Base-by-base conservation (phyloP, 2,888 invertebrate genomes). In the Sacculina carcini region DNA sequence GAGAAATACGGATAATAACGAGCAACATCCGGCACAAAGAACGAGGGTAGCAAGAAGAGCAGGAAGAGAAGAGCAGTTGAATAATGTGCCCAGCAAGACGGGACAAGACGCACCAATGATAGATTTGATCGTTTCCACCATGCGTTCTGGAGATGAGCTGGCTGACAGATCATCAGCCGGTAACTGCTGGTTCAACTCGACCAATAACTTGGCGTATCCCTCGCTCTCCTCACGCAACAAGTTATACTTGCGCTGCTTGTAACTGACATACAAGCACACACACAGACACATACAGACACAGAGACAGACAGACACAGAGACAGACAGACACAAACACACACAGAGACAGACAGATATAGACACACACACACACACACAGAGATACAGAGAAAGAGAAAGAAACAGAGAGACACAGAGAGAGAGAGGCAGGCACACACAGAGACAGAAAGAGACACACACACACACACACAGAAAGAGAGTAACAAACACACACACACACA, bases 221-320 rank as follows among this genome's bases (percentile, higher is more conserved):
- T 99, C 98, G 68, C 85, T 90, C 70, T 99, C 98, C 69, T 99
- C 98, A 51, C 98, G 76, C 63, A 96, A 82, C 60, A 99, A 72
- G 70, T 99, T 99, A 67, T 94, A 99, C 63, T 99, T 96, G 60
- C 92, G 79, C 67, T 99, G 98, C 66, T 98, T 99, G 67, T 96
- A 99, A 66, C 96, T 96, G 67, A 75, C 74, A 56, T 16, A 10
- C 32, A 51, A 31, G 10, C 5, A 50, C 29, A 44, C 29, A 21
- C 3, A 44, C 31, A 10, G 12, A 40, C n/a, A 16, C n/a, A 40
- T 19, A 7, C 40, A 12, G 14, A 6, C 28, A 6, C 24, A 23
- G 23, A 23, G 12, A 16, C 46, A 44, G 26, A 44, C 21, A 23
- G 14, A 21, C 46, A 21, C 46, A 39, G 32, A 34, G 31, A 28